Conservation (phyloP, 2,888 invertebrate genomes). For the Agrilus mali region DNA sequence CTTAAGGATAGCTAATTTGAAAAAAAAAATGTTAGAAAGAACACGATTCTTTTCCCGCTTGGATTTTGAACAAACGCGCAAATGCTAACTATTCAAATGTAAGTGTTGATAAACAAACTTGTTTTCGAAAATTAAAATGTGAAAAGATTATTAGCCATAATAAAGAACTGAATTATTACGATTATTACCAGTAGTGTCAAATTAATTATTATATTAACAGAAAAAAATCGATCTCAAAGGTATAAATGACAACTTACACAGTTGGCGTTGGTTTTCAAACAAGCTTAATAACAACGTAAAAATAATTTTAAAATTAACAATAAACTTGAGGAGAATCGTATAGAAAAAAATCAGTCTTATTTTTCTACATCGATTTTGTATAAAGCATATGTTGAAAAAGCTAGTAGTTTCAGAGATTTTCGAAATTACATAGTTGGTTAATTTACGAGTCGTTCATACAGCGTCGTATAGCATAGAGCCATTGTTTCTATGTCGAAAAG, state of each 20-base stretch:
- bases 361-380: conserved; percentile 37
- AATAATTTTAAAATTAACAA: conserved; percentile 24
- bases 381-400: conserved; percentile 32
- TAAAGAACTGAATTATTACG: too few relatives aligned
- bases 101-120: too few relatives aligned
- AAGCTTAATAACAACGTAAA: conserved; percentile 7
- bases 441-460: conserved; percentile 24
- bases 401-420: conserved; percentile 42
- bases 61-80: too few relatives aligned
- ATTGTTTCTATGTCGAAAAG: conserved; percentile 31
- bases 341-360: conserved; percentile 34
- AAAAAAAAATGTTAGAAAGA: conserved; percentile 15
- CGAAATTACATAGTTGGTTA: conserved; percentile 29
- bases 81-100: too few relatives aligned
- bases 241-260: too few relatives aligned
- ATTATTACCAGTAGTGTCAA: too few relatives aligned
- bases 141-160: too few relatives aligned
- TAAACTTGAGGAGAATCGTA: conserved; percentile 28
- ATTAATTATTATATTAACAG: too few relatives aligned
- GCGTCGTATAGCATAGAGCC: conserved; percentile 46
- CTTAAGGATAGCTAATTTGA: conserved; percentile 61
- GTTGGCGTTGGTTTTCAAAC: too few relatives aligned
- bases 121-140: too few relatives aligned
- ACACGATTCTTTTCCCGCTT: too few relatives aligned
- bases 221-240: too few relatives aligned